Evolutionary conservation across 2,888 invertebrate genomes (phyloP).

Genomic region (Caenorhabditis afra): DNA sequence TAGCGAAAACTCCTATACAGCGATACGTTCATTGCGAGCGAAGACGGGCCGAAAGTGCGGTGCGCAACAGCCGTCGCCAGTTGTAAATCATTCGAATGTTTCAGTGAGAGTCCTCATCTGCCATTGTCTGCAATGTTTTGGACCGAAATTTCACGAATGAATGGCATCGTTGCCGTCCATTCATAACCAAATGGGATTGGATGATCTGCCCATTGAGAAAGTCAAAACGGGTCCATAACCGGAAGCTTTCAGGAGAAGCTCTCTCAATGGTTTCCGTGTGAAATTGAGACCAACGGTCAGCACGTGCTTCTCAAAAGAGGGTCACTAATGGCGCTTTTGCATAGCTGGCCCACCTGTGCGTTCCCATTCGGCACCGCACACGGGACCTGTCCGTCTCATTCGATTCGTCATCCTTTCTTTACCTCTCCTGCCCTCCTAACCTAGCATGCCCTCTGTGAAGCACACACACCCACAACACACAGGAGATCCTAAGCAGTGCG

Average conservation of each 20-base stretch:
- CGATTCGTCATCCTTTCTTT: conserved; percentile 40
- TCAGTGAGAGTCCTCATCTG: background rate
- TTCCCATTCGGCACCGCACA: conserved; percentile 25
- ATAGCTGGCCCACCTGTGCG: conserved; percentile 27
- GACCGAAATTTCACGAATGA: background rate
- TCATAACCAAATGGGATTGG: conserved; percentile 18
- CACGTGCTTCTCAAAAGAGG: background rate
- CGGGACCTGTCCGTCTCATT: conserved; percentile 35
- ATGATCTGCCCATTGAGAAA: background rate
- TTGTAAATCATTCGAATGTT: conserved; percentile 22
- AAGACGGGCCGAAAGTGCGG: too few species aligned
- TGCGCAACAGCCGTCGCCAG: background rate
- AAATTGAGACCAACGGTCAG: conserved; percentile 14
- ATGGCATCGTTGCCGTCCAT: conserved; percentile 12
- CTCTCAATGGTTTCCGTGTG: conserved; percentile 15
- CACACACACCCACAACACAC: conserved; percentile 3
- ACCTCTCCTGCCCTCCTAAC: background rate
- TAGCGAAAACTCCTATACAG: too few species aligned
- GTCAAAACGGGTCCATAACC: conserved; percentile 3
- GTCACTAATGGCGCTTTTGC: conserved; percentile 29
- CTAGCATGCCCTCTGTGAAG: conserved; percentile 11
- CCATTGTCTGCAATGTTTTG: conserved; percentile 25
- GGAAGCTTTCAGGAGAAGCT: conserved; percentile 26
- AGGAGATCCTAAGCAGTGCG: conserved; percentile 5
- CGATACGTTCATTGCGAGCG: too few species aligned